These are phyloP conservation scores for Spisula solida DNA, from an alignment of 2,888 invertebrate species.

Conservation along the genomic window DNA sequence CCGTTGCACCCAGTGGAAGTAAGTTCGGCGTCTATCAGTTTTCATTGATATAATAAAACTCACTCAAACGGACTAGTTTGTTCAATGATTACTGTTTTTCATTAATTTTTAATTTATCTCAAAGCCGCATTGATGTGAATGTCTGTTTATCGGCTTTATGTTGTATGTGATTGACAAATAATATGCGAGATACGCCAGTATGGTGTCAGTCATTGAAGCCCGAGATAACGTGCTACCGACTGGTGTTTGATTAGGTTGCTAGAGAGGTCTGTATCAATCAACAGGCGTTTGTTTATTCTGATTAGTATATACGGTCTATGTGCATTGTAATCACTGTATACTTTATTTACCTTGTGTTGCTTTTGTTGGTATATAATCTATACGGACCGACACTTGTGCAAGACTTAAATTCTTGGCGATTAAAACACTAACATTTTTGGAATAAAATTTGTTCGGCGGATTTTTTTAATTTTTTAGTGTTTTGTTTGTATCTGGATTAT, in stretches of 20 bases:
- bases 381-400: too few species aligned
- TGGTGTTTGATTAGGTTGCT: slow-evolving; percentile 9
- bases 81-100: slow-evolving; percentile 58
- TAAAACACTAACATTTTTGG: background rate
- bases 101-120: slow-evolving; percentile 65
- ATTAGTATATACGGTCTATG: background rate
- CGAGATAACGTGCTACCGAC: background rate
- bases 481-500: too few species aligned
- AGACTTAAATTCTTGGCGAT: too few species aligned
- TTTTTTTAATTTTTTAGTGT: too few species aligned
- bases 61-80: slow-evolving; percentile 43
- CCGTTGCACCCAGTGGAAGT: too few species aligned
- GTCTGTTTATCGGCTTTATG: background rate
- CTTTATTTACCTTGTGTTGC: background rate
- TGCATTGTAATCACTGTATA: background rate
- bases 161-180: background rate
- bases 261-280: background rate
- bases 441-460: background rate
- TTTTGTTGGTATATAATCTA: background rate
- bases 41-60: slow-evolving; percentile 16
- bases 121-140: background rate
- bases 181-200: background rate
- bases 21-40: background rate
- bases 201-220: background rate
- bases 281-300: background rate